phyloP scores from a whole-genome alignment of 1,140 invertebrate species.

The Brachionus asplanchnoidis region DNA sequence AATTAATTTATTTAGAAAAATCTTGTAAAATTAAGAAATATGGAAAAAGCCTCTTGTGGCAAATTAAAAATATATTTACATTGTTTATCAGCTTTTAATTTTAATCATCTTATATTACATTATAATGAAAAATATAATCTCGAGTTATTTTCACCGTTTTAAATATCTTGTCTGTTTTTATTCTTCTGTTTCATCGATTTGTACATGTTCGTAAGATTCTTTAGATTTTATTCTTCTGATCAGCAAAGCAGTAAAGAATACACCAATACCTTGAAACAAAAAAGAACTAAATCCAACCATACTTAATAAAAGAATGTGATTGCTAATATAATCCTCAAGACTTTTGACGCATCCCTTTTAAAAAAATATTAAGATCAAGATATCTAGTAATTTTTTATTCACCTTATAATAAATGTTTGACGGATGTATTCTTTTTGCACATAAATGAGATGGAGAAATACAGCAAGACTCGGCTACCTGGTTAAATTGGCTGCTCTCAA shows the following conservation, averaged over 20 bases:
- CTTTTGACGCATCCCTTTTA: neutral
- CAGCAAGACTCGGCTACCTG: conserved; percentile 29
- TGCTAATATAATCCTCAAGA: conserved; percentile 22
- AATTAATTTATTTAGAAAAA: neutral
- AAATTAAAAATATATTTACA: neutral
- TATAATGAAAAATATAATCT: neutral
- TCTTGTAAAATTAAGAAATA: neutral
- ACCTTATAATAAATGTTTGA: conserved; percentile 27
- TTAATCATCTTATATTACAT: neutral
- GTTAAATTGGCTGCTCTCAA: neutral
- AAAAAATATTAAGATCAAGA: neutral
- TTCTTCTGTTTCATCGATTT: neutral
- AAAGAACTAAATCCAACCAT: neutral
- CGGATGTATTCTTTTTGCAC: conserved; percentile 11
- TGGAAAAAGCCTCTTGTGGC: neutral
- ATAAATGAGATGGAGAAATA: neutral
- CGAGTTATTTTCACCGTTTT: neutral
- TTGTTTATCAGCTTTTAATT: neutral
- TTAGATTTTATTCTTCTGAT: conserved; percentile 7
- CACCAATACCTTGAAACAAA: conserved; percentile 24
- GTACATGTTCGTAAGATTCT: neutral
- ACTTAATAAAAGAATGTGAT: conserved; percentile 1
- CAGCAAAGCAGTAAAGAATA: neutral
- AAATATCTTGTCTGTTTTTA: neutral
- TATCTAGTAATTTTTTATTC: neutral